Conservation (phyloP, 2,797 vertebrate species). For the Perodicticus potto region DNA sequence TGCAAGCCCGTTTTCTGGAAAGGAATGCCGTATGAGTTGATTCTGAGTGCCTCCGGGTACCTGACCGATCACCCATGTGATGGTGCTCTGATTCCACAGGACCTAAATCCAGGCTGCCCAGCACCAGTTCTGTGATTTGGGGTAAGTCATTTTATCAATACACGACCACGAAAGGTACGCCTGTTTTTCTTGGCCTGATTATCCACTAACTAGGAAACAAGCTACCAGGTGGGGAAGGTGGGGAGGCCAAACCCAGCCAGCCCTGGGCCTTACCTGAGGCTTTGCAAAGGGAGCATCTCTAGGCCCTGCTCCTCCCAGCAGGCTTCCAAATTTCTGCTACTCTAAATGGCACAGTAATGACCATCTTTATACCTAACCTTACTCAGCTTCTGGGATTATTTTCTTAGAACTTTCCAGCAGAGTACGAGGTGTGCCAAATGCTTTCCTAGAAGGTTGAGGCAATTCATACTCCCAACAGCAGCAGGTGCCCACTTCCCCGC, state of each 20-base stretch:
- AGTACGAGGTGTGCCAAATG: rapidly evolving
- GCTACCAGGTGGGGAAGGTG: no score
- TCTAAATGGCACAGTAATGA: rapidly evolving
- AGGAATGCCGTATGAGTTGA: rapidly evolving
- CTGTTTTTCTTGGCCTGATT: rapidly evolving
- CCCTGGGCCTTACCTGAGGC: rapidly evolving
- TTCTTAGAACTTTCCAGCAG: not conserved
- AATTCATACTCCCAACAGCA: rapidly evolving
- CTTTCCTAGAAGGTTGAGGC: not conserved
- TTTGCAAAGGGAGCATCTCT: rapidly evolving
- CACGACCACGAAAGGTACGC: not conserved
- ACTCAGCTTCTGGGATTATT: not conserved
- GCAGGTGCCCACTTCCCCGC: rapidly evolving
- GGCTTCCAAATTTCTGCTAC: not conserved
- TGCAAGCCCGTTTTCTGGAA: not conserved
- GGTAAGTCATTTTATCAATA: no score
- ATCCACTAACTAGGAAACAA: not conserved
- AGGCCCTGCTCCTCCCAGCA: rapidly evolving
- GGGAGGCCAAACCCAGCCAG: not conserved
- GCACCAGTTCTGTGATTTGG: not conserved
- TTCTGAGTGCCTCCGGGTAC: not conserved
- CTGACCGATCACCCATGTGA: not conserved
- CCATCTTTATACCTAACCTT: no score
- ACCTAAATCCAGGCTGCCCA: not conserved
- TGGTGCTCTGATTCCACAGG: rapidly evolving